Percentiles rank a stretch among this genome's conserved stretches.
Conservation (phyloP, 2,113 vertebrate species). For the Silurus glanis region DNA sequence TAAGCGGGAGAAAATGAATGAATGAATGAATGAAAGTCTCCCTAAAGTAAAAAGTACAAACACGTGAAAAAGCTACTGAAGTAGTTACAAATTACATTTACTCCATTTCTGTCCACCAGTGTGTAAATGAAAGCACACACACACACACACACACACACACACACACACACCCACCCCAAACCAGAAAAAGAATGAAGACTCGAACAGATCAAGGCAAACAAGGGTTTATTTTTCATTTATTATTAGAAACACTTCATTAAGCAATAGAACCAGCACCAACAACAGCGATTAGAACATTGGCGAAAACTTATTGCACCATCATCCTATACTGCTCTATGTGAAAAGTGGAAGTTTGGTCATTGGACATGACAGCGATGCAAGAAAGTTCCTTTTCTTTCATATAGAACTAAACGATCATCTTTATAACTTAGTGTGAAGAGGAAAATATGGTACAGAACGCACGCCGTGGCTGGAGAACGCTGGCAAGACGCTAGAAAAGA, state of each 20-base stretch:
- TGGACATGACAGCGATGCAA: slow-evolving; percentile 24
- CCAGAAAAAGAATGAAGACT: background rate
- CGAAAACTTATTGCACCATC: slow-evolving; percentile 71
- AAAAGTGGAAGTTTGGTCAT: slow-evolving; percentile 52
- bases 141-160: too few relatives aligned
- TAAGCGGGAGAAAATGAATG: too few relatives aligned
- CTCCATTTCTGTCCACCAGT: too few relatives aligned
- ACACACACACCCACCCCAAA: too few relatives aligned
- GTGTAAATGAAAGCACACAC: too few relatives aligned
- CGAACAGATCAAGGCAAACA: slow-evolving; percentile 45
- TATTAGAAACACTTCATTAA: slow-evolving; percentile 75
- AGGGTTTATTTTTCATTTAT: slow-evolving; percentile 38
- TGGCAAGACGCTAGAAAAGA: background rate
- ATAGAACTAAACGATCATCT: slow-evolving; percentile 14
- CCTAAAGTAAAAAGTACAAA: too few relatives aligned
- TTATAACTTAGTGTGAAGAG: slow-evolving; percentile 31
- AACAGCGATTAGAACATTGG: slow-evolving; percentile 57
- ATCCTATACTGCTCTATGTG: slow-evolving; percentile 64
- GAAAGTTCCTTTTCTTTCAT: background rate
- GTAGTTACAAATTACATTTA: too few relatives aligned
- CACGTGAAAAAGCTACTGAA: too few relatives aligned
- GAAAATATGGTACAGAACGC: slow-evolving; percentile 4
- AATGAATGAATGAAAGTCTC: too few relatives aligned
- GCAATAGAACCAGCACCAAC: slow-evolving; percentile 75
- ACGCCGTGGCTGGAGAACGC: slow-evolving; percentile 11